Conservation (phyloP, 1,140 invertebrate genomes). For the Dufourea novaeangliae region DNA sequence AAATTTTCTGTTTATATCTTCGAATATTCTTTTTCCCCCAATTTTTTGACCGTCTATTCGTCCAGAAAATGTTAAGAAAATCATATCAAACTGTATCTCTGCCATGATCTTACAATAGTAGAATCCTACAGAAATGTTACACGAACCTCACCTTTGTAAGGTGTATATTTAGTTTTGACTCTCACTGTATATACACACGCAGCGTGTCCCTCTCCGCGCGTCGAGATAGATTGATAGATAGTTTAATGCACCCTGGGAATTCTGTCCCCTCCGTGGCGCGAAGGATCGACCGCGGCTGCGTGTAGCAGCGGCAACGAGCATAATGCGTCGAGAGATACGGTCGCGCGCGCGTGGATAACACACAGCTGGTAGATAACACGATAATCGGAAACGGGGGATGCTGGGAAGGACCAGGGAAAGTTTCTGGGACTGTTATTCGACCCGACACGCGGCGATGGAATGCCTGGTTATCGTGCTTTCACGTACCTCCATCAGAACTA, state of each 20-base stretch:
- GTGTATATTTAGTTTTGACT: too few relatives aligned
- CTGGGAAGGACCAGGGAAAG: not conserved
- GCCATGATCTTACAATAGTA: too few relatives aligned
- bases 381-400: conserved; percentile 40
- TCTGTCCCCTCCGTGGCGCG: conserved; percentile 19
- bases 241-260: conserved; percentile 68
- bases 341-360: conserved; percentile 10
- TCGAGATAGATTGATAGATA: conserved; percentile 68
- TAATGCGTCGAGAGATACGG: conserved; percentile 49
- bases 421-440: not conserved
- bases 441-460: not conserved
- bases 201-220: conserved; percentile 28
- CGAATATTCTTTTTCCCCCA: too few relatives aligned
- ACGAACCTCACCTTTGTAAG: too few relatives aligned
- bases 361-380: conserved; percentile 1
- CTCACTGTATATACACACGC: conserved; percentile 11
- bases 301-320: conserved; percentile 32
- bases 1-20: too few relatives aligned
- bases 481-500: not conserved
- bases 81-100: too few relatives aligned
- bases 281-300: conserved; percentile 40
- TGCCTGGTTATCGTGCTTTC: not conserved
- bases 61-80: too few relatives aligned
- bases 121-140: too few relatives aligned
- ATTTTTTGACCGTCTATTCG: too few relatives aligned